A percentile compares a stretch with the other conserved stretches of the same genome.
Evolutionary conservation across 2,888 invertebrate species (phyloP).

Genomic region (Drosophila recens): DNA sequence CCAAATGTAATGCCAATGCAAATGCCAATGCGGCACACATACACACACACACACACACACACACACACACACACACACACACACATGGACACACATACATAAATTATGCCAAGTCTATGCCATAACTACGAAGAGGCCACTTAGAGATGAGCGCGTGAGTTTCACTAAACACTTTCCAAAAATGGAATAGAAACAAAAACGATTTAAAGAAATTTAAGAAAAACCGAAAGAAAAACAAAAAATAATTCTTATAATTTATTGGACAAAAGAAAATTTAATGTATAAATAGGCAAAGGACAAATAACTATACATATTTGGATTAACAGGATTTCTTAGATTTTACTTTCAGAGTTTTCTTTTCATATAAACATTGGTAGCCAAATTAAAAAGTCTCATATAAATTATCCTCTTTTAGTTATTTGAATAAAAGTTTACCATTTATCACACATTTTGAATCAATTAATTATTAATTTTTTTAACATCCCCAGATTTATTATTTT

Average conservation of each 20-base stretch:
- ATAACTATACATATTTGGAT: no score
- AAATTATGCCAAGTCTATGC: conserved; percentile 27
- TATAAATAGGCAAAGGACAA: no score
- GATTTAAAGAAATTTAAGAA: background rate
- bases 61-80: conserved; percentile 23
- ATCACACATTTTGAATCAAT: no score
- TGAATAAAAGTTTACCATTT: no score
- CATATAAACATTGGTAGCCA: no score
- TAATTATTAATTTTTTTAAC: no score
- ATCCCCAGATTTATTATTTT: no score
- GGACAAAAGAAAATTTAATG: background rate
- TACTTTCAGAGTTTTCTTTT: no score
- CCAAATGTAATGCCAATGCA: conserved; percentile 75
- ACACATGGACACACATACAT: conserved; percentile 2
- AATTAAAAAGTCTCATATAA: no score
- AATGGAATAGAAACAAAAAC: background rate
- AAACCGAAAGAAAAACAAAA: background rate
- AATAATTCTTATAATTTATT: background rate
- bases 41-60: conserved; percentile 23
- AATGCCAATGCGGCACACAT: conserved; percentile 54
- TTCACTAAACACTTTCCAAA: background rate
- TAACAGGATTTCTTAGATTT: no score
- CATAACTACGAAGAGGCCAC: conserved; percentile 23
- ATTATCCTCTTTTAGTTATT: no score
- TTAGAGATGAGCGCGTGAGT: conserved; percentile 23